phyloP scores from a whole-genome alignment of 2,113 vertebrate species.

The Cyprinus carpio region DNA sequence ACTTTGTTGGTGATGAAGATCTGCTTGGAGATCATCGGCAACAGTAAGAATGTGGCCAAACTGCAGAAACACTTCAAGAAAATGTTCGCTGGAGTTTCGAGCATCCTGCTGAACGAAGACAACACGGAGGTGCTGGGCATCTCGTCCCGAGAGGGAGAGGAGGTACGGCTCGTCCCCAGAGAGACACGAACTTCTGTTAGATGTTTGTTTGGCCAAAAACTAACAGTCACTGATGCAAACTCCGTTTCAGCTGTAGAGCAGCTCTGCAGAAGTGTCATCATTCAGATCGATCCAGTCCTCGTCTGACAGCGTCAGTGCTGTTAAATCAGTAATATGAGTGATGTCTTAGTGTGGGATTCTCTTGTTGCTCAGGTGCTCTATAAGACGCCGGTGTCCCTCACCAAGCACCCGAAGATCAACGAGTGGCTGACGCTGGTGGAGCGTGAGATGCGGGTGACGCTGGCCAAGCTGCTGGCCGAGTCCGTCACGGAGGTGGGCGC shows the following conservation, averaged over 20 bases:
- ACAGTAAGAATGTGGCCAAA: constrained; percentile 98
- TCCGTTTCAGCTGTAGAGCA: not conserved
- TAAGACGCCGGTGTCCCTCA: constrained; percentile 93
- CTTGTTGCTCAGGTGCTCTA: constrained; percentile 79
- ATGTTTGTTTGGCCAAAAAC: not conserved
- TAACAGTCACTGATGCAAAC: too few relatives aligned
- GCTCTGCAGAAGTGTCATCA: not conserved
- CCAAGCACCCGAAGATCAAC: constrained; percentile 96
- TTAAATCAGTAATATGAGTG: too few relatives aligned
- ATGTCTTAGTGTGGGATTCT: too few relatives aligned
- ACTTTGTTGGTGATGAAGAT: constrained; percentile 98
- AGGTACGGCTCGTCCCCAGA: constrained; percentile 71
- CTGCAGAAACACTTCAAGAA: constrained; percentile 99
- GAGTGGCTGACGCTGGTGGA: constrained; percentile 98
- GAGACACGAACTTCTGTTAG: not conserved
- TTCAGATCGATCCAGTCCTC: not conserved
- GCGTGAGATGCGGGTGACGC: constrained; percentile 95
- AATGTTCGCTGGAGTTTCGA: constrained; percentile 97
- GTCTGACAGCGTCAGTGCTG: too few relatives aligned
- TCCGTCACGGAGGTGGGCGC: constrained; percentile 90
- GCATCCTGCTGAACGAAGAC: constrained; percentile 96
- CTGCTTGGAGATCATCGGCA: constrained; percentile 94
- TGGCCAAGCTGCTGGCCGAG: constrained; percentile 93
- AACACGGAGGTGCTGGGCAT: constrained; percentile 91
- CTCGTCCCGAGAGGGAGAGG: constrained; percentile 95